Evolutionary conservation across 2,888 invertebrate species (phyloP), one percentile per base, ranked within the genome.

Genomic region (Dichetophora obliterata): DNA sequence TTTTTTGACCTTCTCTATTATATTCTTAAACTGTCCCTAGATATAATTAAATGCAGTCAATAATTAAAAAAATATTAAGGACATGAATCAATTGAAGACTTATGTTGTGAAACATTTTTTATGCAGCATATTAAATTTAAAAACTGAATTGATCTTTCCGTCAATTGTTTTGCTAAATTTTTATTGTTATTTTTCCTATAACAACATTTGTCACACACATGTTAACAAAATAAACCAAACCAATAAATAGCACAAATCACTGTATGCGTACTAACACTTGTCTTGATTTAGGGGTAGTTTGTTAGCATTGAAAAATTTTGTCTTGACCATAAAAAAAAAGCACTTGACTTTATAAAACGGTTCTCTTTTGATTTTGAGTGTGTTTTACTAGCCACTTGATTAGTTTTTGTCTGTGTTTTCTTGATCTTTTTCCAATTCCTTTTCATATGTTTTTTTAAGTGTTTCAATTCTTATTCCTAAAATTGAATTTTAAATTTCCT

Each of bases 171-270:
- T 24, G 59, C 27, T 48, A 14, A 57, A 14, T 22, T 59, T 48
- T 14, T 9, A 9, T 50, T n/a, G 11, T 59, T 37, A 19, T 14
- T 37, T 34, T 2, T 24, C 27, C n/a, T n/a, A 50, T 74, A 19
- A 66, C 48, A 65, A 74, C 74, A 74, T 74, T 74, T 74, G 74
- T 66, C 74, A 16, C 52, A 65, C 74, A 74, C 34, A 66, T 74
- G 74, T 63, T 48, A 34, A 50, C 54, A 52, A 66, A n/a, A n/a
- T n/a, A 66, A 74, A 52, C 16, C 3, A 31, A 22, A 65, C 22
- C 57, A 14, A 31, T 31, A 63, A 27, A 34, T 31, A 63, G n/a
- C n/a, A 31, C 31, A 63, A 63, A 31, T 24, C 14, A 11, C 57
- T 59, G 22, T 8, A 57, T 5, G 22, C 3, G 57, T 9, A 16